phyloP scores from a whole-genome alignment of 2,888 invertebrate genomes.

The Creontiades dilutus region DNA sequence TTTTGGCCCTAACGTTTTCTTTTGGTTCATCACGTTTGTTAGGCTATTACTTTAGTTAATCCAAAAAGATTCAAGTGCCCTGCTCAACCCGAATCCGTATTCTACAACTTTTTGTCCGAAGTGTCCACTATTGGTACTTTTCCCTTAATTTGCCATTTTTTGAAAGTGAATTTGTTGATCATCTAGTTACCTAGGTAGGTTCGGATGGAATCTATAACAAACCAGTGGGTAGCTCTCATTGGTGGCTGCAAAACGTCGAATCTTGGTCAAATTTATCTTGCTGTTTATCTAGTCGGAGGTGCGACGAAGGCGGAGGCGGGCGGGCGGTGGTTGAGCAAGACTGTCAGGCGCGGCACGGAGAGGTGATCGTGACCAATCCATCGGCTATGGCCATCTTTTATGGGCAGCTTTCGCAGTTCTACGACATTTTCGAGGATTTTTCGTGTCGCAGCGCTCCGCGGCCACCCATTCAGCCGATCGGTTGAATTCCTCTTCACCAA shows the following conservation, averaged over 20 bases:
- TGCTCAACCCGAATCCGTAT: no score
- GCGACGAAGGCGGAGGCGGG: not conserved
- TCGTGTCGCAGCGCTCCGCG: slow-evolving; percentile 34
- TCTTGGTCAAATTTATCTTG: not conserved
- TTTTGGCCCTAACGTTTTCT: no score
- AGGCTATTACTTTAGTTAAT: no score
- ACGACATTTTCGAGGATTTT: slow-evolving; percentile 38
- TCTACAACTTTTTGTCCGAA: no score
- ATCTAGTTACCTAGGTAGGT: no score
- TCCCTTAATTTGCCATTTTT: no score
- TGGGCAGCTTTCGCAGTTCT: slow-evolving; percentile 52
- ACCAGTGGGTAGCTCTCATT: no score
- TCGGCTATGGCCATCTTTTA: slow-evolving; percentile 62
- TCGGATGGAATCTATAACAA: no score
- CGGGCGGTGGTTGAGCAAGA: not conserved
- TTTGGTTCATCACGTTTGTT: no score
- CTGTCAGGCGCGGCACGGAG: not conserved
- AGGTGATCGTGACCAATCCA: slow-evolving; percentile 57
- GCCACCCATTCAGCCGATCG: slow-evolving; percentile 52
- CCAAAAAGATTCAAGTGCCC: no score
- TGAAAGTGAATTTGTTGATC: no score
- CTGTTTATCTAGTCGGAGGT: not conserved
- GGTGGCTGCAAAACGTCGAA: not conserved
- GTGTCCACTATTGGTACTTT: no score
- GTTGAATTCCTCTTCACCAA: not conserved